phyloP scores from a whole-genome alignment of 1,140 invertebrate species.

The Plodia interpunctella region DNA sequence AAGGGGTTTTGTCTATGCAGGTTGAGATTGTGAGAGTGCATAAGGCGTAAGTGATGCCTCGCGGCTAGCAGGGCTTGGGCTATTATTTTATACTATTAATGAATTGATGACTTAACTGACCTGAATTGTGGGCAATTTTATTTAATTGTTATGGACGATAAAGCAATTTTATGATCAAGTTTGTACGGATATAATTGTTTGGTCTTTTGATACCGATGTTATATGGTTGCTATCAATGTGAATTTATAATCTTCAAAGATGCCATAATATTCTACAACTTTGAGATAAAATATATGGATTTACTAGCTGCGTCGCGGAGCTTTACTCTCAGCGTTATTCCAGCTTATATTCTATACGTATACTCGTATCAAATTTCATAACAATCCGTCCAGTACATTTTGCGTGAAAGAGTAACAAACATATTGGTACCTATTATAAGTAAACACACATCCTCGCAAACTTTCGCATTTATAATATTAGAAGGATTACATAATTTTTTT shows the following conservation, averaged over 20 bases:
- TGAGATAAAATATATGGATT: no score
- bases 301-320: no score
- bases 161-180: conserved; percentile 44
- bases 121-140: conserved; percentile 44
- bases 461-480: no score
- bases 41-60: conserved; percentile 33
- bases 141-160: conserved; percentile 45
- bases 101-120: conserved; percentile 46
- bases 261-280: no score
- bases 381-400: no score
- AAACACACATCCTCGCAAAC: no score
- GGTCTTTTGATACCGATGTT: conserved; percentile 7
- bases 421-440: no score
- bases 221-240: neutral
- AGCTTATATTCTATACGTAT: no score
- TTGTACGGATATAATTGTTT: conserved; percentile 14
- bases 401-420: no score
- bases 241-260: neutral
- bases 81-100: conserved; percentile 39
- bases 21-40: conserved; percentile 53
- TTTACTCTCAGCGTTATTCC: no score
- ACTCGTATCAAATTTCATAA: no score
- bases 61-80: conserved; percentile 17
- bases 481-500: no score
- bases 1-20: conserved; percentile 57